These are phyloP conservation scores for Mungos mungo DNA, from an alignment of 2,113 vertebrate species.

Conservation along the genomic window DNA sequence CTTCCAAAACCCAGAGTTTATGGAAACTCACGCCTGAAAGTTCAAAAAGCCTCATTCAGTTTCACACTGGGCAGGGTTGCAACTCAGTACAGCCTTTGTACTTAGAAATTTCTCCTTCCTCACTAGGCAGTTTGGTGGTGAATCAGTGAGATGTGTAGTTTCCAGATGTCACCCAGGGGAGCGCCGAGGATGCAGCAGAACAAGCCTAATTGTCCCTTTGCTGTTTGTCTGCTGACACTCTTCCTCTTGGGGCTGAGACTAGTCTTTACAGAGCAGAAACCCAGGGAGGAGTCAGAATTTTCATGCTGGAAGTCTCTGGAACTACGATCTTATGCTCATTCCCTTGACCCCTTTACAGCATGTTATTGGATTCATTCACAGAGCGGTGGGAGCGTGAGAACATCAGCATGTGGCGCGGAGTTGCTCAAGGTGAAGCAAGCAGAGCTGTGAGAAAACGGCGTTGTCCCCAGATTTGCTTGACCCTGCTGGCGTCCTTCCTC, in stretches of 20 bases:
- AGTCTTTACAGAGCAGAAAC: background rate
- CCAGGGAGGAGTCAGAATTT: background rate
- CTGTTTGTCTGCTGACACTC: too few relatives aligned
- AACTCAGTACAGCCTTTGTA: background rate
- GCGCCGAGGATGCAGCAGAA: background rate
- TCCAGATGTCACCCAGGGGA: background rate
- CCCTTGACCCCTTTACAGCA: background rate
- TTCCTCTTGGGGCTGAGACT: background rate
- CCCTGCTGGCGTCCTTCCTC: background rate
- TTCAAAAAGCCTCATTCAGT: background rate
- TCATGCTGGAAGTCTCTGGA: background rate
- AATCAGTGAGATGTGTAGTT: background rate
- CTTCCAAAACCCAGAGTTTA: background rate
- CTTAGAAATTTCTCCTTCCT: background rate
- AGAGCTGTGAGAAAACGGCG: too few relatives aligned
- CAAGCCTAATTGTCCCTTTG: background rate
- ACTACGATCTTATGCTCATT: background rate
- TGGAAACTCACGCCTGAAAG: background rate
- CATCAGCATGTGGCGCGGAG: background rate
- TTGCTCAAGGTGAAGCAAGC: background rate
- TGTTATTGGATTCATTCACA: rapidly evolving
- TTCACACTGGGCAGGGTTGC: background rate
- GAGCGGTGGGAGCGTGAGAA: background rate
- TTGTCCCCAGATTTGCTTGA: background rate
- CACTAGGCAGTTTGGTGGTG: background rate